Evolutionary conservation across 1,140 invertebrate species (phyloP).

Genomic region (Cotesia glomerata): DNA sequence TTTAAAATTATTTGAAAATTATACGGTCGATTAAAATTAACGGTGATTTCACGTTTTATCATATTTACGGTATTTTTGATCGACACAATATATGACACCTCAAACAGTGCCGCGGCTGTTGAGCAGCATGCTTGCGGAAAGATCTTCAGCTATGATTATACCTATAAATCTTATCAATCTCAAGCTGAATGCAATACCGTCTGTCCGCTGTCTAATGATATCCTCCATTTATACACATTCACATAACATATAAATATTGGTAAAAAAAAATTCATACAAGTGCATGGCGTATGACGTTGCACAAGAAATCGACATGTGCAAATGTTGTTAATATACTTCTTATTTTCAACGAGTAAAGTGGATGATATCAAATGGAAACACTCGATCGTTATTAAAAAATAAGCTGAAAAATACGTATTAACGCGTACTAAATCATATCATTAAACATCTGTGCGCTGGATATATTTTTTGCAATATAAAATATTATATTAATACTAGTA

Average conservation of each 20-base stretch:
- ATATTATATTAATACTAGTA: too few species aligned
- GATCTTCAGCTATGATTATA: not conserved
- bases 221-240: not conserved
- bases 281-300: not conserved
- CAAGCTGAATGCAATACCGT: conserved; percentile 10
- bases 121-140: not conserved
- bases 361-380: not conserved
- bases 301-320: conserved; percentile 4
- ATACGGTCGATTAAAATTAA: not conserved
- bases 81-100: conserved; percentile 3
- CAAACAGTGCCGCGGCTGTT: conserved; percentile 1
- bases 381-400: too few species aligned
- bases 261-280: not conserved
- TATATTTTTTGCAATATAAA: too few species aligned
- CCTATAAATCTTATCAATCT: conserved; percentile 11
- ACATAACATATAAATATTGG: too few species aligned
- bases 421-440: too few species aligned
- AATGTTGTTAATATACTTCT: not conserved
- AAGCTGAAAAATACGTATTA: too few species aligned
- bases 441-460: too few species aligned
- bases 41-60: not conserved
- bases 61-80: not conserved
- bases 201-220: conserved; percentile 10
- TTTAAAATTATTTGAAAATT: not conserved
- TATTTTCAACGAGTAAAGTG: not conserved